These are phyloP conservation scores for Scaptomyza graminum DNA, from an alignment of 1,140 invertebrate species.

Conservation along the genomic window DNA sequence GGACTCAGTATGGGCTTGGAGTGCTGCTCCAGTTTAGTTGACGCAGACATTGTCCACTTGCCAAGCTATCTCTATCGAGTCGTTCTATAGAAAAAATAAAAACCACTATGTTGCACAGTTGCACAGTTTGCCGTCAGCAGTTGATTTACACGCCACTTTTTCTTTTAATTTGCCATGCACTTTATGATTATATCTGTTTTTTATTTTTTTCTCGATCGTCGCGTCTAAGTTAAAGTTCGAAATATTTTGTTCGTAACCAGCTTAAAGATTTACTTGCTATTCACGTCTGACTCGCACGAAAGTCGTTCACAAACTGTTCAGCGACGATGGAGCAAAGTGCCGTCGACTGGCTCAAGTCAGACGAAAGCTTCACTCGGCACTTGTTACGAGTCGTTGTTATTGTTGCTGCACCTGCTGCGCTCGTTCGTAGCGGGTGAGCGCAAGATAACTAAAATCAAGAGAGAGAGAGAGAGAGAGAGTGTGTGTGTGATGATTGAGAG, in stretches of 20 bases:
- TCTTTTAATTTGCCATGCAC: conserved; percentile 67
- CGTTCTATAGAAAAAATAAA: conserved; percentile 22
- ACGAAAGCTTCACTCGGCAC: conserved; percentile 57
- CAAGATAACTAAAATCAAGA: neutral
- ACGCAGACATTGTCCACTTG: conserved; percentile 55
- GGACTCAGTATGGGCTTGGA: conserved; percentile 83
- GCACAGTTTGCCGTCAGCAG: conserved; percentile 39
- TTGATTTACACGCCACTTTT: conserved; percentile 59
- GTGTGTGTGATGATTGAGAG: conserved; percentile 4
- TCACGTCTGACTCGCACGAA: conserved; percentile 76
- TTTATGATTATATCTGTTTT: conserved; percentile 53
- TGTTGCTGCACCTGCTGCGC: conserved; percentile 47
- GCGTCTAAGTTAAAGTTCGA: conserved; percentile 56
- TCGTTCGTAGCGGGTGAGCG: conserved; percentile 25
- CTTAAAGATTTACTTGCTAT: conserved; percentile 26
- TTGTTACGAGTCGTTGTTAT: conserved; percentile 49
- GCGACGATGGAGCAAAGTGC: conserved; percentile 16
- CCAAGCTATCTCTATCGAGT: neutral
- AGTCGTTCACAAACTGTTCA: conserved; percentile 73
- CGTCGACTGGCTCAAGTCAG: conserved; percentile 23
- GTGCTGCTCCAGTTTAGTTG: conserved; percentile 82
- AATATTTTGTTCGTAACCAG: conserved; percentile 27
- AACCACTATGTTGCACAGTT: conserved; percentile 21
- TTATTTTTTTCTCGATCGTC: conserved; percentile 46
- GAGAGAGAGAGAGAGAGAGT: neutral